Conservation (phyloP, 2,797 vertebrate species). For the Oophaga sylvatica region DNA sequence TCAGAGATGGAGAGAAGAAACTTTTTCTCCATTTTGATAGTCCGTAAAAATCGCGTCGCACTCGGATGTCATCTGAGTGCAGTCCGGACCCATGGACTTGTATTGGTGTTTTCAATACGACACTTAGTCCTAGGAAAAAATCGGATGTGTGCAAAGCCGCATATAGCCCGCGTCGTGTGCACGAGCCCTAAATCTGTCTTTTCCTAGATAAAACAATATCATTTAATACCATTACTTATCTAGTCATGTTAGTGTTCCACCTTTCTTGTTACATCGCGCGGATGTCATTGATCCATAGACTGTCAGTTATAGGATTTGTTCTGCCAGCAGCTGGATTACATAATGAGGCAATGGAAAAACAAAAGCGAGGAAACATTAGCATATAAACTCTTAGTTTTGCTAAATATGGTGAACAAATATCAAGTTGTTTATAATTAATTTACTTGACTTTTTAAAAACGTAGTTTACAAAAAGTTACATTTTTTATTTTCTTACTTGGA, state of each 20-base stretch:
- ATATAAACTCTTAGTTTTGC: background rate
- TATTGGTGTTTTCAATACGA: no score
- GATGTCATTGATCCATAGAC: constrained; percentile 10
- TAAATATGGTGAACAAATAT: background rate
- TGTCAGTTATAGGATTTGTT: background rate
- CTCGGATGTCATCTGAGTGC: no score
- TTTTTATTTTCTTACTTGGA: background rate
- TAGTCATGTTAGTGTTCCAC: background rate
- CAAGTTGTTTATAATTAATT: background rate
- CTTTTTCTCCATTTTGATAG: no score
- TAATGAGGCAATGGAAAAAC: background rate
- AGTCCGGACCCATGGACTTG: no score
- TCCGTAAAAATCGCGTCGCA: no score
- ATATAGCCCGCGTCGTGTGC: no score
- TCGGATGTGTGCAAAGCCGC: no score
- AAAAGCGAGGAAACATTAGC: background rate
- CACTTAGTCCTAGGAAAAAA: no score
- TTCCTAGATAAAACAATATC: background rate
- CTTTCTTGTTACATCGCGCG: background rate
- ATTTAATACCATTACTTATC: background rate
- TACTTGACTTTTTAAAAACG: background rate
- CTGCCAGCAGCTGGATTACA: background rate
- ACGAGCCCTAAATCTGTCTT: background rate
- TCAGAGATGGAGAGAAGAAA: no score
- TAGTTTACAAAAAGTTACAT: background rate